Base-by-base conservation (phyloP, 2,888 invertebrate genomes). In the Panzeria rudis region DNA sequence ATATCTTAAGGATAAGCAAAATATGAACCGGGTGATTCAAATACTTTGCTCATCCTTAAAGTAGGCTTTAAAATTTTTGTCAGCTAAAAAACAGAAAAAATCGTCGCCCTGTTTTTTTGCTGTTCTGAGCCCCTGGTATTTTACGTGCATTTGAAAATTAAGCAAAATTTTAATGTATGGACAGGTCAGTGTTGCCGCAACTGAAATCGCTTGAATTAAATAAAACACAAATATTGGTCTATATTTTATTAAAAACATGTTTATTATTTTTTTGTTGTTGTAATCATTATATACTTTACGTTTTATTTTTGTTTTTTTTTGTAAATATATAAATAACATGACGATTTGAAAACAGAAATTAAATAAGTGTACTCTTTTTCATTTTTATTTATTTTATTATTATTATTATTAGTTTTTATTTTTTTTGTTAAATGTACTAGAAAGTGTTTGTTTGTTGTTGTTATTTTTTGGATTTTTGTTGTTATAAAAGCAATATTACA, bases 401-500 rank as follows among this genome's bases (percentile, higher is more conserved):
- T 29, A 4, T 29, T 29, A 4, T n/a, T 47, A 4, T 17, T n/a
- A n/a, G n/a, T n/a, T n/a, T n/a, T n/a, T n/a, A n/a, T n/a, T n/a
- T 11, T 32, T 52, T 52, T 69, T 54, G 50, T 50, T 89, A 89
- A 89, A 90, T 91, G 90, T 91, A 90, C 91, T 91, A 91, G 91
- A 91, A 91, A 91, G 91, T 91, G 91, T 82, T 77, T 66, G 52
- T 76, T 84, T 72, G 32, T 56, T 71, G 15, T 81, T 84, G 9
- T 84, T 76, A 38, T 71, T 81, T n/a, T 81, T 81, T 75, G 59
- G 17, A 38, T 66, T 75, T 68, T 69, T 71, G 35, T 78, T 84
- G 78, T 91, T 90, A 91, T 90, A 91, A 91, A 91, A 91, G 91
- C 91, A 91, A 91, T 91, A 91, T 91, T 91, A 91, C 91, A 91